Conservation (phyloP, 2,797 vertebrate species). For the Phalloptychus januarius region DNA sequence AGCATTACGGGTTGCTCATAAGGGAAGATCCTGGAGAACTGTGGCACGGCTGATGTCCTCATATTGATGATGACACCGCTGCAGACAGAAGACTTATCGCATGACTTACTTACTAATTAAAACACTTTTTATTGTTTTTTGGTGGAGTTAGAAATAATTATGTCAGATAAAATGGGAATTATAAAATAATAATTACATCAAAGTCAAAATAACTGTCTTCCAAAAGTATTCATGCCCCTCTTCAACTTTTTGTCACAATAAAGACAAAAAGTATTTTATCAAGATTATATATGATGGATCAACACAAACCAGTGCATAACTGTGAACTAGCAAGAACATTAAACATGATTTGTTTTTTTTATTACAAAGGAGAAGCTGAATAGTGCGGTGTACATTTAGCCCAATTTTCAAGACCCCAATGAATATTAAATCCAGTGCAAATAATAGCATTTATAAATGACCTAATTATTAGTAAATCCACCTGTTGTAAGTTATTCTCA, state of each 20-base stretch:
- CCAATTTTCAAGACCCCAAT: neutral
- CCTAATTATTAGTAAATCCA: neutral
- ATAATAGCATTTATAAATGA: neutral
- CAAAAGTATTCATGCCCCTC: neutral
- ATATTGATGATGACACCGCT: neutral
- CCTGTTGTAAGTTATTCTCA: neutral
- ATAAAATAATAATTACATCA: neutral
- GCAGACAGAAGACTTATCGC: neutral
- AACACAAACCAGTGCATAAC: neutral
- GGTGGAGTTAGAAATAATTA: neutral
- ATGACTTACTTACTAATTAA: neutral
- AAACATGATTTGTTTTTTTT: neutral
- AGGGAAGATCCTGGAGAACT: constrained; percentile 12
- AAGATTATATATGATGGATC: neutral
- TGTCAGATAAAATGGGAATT: constrained; percentile 6
- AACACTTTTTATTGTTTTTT: neutral
- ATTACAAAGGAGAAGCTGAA: neutral
- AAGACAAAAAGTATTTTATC: neutral
- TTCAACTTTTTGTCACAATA: neutral
- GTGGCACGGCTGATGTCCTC: neutral
- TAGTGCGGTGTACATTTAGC: neutral
- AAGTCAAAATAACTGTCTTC: neutral
- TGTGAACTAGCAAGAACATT: neutral
- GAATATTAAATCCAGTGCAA: neutral
- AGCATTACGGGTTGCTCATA: constrained; percentile 24